phyloP scores from a whole-genome alignment of 2,888 invertebrate genomes.

The Ceraclea dissimilis region DNA sequence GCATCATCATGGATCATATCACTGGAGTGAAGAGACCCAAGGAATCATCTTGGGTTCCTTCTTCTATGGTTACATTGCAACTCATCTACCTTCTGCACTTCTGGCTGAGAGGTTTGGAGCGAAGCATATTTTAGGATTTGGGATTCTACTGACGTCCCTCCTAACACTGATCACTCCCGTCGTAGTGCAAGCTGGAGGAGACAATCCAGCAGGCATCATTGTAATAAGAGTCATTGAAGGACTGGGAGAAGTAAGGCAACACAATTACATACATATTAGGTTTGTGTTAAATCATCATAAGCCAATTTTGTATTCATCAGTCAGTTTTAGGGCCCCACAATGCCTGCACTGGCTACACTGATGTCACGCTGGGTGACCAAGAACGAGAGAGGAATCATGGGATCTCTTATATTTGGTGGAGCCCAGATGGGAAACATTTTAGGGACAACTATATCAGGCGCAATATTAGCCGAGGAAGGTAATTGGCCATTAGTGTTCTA shows the following conservation, averaged over 20 bases:
- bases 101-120: slow-evolving; percentile 76
- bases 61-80: slow-evolving; percentile 78
- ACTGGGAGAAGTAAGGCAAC: slow-evolving; percentile 59
- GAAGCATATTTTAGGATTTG: slow-evolving; percentile 74
- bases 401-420: slow-evolving; percentile 73
- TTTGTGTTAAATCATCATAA: too few relatives aligned
- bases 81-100: slow-evolving; percentile 67
- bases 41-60: slow-evolving; percentile 75
- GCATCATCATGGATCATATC: slow-evolving; percentile 34
- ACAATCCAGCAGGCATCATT: slow-evolving; percentile 51
- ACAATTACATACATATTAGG: too few relatives aligned
- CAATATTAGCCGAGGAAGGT: slow-evolving; percentile 55
- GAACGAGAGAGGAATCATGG: slow-evolving; percentile 68
- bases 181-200: slow-evolving; percentile 53
- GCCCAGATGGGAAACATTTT: slow-evolving; percentile 60
- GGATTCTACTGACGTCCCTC: slow-evolving; percentile 73
- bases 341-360: slow-evolving; percentile 75
- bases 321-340: slow-evolving; percentile 61
- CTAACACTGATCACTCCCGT: slow-evolving; percentile 76
- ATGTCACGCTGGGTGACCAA: slow-evolving; percentile 76
- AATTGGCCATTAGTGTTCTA: slow-evolving; percentile 77
- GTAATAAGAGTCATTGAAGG: slow-evolving; percentile 70
- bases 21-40: slow-evolving; percentile 64
- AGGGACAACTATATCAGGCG: slow-evolving; percentile 58
- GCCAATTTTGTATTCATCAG: too few relatives aligned